phyloP scores from a whole-genome alignment of 1,140 invertebrate genomes.

The Drosophila sproati region DNA sequence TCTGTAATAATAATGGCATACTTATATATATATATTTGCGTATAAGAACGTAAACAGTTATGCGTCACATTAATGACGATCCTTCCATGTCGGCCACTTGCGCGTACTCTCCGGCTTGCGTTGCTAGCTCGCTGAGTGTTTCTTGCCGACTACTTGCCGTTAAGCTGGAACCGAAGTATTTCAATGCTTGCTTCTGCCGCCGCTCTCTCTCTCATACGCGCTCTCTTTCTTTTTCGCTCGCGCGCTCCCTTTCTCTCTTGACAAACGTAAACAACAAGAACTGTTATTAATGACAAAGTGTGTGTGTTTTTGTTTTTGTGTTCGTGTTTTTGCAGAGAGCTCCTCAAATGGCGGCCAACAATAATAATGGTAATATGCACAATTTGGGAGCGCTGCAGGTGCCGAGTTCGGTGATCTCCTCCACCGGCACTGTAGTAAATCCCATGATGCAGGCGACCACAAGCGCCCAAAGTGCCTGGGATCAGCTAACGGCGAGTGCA shows the following conservation, averaged over 20 bases:
- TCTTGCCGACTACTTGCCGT: constrained; percentile 63
- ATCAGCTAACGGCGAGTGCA: constrained; percentile 77
- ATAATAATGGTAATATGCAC: constrained; percentile 72
- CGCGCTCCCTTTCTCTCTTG: constrained; percentile 19
- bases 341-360: constrained; percentile 75
- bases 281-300: constrained; percentile 34
- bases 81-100: constrained; percentile 34
- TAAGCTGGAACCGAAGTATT: constrained; percentile 53
- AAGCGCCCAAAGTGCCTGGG: constrained; percentile 78
- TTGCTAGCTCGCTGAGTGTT: constrained; percentile 73
- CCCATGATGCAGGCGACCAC: constrained; percentile 52
- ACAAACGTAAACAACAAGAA: constrained; percentile 49
- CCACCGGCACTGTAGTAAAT: constrained; percentile 60
- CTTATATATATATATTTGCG: constrained; percentile 13
- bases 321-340: constrained; percentile 53
- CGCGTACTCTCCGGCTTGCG: constrained; percentile 53
- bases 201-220: constrained; percentile 14
- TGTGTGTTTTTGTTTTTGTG: constrained; percentile 46
- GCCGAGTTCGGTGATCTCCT: constrained; percentile 72
- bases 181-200: constrained; percentile 37
- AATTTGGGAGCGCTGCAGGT: constrained; percentile 56
- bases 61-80: constrained; percentile 37
- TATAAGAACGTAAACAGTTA: constrained; percentile 4
- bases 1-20: constrained; percentile 35
- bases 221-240: constrained; percentile 11